Conservation (phyloP, 2,113 vertebrate genomes). For the Phocoena sinus region DNA sequence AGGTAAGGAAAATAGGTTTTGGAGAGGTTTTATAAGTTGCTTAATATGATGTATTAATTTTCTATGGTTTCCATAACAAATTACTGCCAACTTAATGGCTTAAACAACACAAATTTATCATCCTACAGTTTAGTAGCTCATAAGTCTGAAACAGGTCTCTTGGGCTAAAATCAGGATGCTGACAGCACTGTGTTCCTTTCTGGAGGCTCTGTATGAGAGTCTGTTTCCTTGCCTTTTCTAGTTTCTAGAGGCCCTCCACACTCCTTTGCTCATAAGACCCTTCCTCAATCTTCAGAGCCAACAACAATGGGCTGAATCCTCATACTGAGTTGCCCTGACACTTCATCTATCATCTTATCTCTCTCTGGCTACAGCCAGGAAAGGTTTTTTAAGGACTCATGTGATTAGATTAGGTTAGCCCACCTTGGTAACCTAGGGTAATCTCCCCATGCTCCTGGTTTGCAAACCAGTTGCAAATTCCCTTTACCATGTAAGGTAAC, state of each 20-base stretch:
- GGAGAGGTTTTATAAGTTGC: background rate
- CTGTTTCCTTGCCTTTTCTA: background rate
- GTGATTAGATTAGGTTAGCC: background rate
- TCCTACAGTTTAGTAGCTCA: background rate
- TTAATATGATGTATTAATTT: background rate
- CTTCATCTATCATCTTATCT: background rate
- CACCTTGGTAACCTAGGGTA: background rate
- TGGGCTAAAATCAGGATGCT: background rate
- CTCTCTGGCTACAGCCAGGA: background rate
- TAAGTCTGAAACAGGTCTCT: background rate
- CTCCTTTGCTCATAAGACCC: background rate
- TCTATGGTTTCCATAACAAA: background rate
- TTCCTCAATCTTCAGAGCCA: background rate
- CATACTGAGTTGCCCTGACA: background rate
- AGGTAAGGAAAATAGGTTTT: background rate
- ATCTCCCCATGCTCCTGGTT: background rate
- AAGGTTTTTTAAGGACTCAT: background rate
- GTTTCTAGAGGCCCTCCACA: background rate
- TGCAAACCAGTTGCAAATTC: background rate
- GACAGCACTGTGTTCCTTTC: background rate
- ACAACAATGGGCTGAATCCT: fast-evolving
- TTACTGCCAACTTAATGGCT: background rate
- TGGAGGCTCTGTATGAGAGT: background rate
- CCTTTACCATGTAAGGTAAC: background rate
- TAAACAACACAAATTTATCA: background rate